Conservation (phyloP, 2,888 invertebrate species). For the Tetheella fluctuosa region DNA sequence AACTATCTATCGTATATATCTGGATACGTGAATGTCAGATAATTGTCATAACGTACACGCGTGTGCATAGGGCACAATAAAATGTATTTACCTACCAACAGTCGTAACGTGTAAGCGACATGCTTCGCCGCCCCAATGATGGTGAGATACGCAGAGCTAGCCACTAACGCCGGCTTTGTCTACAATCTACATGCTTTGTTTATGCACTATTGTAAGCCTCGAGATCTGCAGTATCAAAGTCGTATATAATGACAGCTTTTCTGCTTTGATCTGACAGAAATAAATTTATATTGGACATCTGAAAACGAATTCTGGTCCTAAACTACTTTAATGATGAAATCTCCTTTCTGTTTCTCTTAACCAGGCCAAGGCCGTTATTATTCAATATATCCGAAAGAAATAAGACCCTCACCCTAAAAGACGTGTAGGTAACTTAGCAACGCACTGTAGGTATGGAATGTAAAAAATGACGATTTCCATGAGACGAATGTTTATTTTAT, state of each 20-base stretch:
- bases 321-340: constrained; percentile 8
- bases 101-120: constrained; percentile 73
- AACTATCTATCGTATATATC: background rate
- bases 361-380: constrained; percentile 68
- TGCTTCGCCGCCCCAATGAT: constrained; percentile 70
- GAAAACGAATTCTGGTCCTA: background rate
- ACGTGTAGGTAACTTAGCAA: too few relatives aligned
- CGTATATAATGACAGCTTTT: constrained; percentile 56
- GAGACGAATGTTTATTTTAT: background rate
- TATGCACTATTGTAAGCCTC: constrained; percentile 73
- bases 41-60: constrained; percentile 43
- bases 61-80: constrained; percentile 60
- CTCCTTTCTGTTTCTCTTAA: constrained; percentile 51
- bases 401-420: constrained; percentile 56
- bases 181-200: constrained; percentile 70
- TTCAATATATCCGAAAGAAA: constrained; percentile 53
- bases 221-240: constrained; percentile 64
- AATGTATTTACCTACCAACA: constrained; percentile 71
- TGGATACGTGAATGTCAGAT: background rate
- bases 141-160: constrained; percentile 64
- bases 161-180: constrained; percentile 68
- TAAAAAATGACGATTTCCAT: background rate
- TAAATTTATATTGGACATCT: too few relatives aligned
- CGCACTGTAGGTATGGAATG: background rate
- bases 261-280: background rate